A percentile compares a stretch with the other conserved stretches of the same genome.
Conservation (phyloP, 2,797 vertebrate genomes). For the Cryptoprocta ferox region DNA sequence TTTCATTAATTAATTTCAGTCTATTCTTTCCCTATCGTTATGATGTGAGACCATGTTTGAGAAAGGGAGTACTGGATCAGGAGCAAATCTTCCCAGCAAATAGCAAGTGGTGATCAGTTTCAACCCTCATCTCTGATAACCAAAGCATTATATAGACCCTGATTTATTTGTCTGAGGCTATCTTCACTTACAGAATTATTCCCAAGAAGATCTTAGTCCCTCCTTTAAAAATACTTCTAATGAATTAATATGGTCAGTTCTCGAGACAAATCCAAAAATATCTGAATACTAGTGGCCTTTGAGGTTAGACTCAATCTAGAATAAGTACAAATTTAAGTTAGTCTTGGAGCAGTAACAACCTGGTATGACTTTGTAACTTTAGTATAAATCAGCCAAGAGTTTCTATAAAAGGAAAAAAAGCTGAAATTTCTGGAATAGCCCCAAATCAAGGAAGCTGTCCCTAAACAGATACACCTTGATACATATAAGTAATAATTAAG, state of each 20-base stretch:
- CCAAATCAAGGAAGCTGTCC: neutral
- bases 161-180: neutral
- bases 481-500: neutral
- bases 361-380: neutral
- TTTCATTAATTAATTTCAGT: conserved; percentile 8
- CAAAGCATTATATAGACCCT: neutral
- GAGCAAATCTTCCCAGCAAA: neutral
- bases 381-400: neutral
- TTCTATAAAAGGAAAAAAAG: neutral
- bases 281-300: neutral
- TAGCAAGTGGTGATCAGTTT: neutral
- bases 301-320: neutral
- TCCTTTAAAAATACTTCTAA: neutral
- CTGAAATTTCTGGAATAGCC: neutral
- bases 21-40: neutral
- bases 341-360: neutral
- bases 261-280: neutral
- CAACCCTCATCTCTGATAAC: neutral
- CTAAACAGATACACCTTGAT: neutral
- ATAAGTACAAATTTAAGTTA: neutral
- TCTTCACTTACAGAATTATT: neutral
- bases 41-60: neutral
- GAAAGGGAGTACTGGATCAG: neutral
- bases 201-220: neutral
- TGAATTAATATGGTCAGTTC: neutral